These are phyloP conservation scores for Salminus brasiliensis DNA, from an alignment of 2,113 vertebrate genomes.

Conservation along the genomic window DNA sequence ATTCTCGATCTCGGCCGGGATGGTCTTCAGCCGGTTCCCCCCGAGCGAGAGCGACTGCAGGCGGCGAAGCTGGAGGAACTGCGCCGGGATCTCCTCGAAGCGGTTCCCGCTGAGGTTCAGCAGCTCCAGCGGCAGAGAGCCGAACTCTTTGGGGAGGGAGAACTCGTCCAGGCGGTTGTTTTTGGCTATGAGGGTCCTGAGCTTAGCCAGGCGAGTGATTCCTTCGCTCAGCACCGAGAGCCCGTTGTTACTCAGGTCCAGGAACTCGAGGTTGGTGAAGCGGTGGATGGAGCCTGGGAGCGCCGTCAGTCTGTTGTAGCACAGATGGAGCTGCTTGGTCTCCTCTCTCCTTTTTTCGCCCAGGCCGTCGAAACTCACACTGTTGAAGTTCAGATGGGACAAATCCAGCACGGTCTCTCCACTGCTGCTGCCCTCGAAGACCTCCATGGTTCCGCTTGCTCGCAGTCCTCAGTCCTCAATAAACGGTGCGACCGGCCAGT, in stretches of 20 bases:
- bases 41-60: constrained; percentile 93
- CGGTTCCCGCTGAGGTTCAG: constrained; percentile 95
- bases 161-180: constrained; percentile 92
- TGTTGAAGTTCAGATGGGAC: constrained; percentile 76
- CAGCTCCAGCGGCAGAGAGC: constrained; percentile 83
- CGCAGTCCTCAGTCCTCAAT: too few species aligned
- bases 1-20: constrained; percentile 89
- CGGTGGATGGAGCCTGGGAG: constrained; percentile 77
- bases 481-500: too few species aligned
- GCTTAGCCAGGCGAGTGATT: constrained; percentile 77
- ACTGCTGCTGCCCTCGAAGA: constrained; percentile 54
- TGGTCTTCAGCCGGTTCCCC: constrained; percentile 91
- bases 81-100: constrained; percentile 86
- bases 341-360: constrained; percentile 75
- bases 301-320: constrained; percentile 79
- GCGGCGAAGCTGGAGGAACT: constrained; percentile 80
- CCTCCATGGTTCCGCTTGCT: constrained; percentile 66
- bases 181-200: constrained; percentile 89
- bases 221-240: constrained; percentile 82
- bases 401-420: constrained; percentile 77
- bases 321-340: constrained; percentile 80
- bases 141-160: constrained; percentile 88
- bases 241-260: constrained; percentile 92
- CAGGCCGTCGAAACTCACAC: constrained; percentile 66
- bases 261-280: constrained; percentile 84